phyloP scores from a whole-genome alignment of 2,113 vertebrate species.

The Coreoperca whiteheadi region DNA sequence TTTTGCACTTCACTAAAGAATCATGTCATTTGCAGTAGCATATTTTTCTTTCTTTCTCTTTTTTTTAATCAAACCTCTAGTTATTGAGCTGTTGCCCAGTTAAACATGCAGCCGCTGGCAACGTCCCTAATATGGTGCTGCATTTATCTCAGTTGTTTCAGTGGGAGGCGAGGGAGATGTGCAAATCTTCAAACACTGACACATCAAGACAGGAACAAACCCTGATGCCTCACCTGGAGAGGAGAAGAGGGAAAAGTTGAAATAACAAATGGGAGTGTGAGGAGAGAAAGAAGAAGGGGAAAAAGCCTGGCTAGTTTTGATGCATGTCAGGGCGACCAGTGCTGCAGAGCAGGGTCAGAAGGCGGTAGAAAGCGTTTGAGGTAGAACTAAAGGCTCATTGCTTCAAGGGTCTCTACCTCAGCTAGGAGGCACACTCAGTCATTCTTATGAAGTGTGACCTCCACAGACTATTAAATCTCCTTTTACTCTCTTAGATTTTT shows the following conservation, averaged over 20 bases:
- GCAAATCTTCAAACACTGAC: conserved; percentile 61
- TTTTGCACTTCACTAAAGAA: conserved; percentile 44
- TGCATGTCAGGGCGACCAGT: conserved; percentile 66
- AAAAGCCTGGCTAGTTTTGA: conserved; percentile 56
- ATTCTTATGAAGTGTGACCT: conserved; percentile 81
- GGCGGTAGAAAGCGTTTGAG: conserved; percentile 69
- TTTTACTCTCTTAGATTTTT: conserved; percentile 69
- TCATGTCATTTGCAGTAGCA: conserved; percentile 50
- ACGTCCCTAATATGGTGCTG: conserved; percentile 39
- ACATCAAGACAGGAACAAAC: conserved; percentile 57
- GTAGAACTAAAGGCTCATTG: conserved; percentile 79
- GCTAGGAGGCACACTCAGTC: conserved; percentile 71
- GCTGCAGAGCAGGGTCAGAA: conserved; percentile 67
- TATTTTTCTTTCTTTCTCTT: conserved; percentile 28
- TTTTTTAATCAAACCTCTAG: conserved; percentile 39
- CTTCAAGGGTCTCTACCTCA: conserved; percentile 65
- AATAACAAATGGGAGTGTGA: conserved; percentile 55
- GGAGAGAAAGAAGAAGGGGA: conserved; percentile 2
- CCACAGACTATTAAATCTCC: conserved; percentile 76
- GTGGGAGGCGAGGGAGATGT: conserved; percentile 63
- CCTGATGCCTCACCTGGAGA: conserved; percentile 62
- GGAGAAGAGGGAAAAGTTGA: conserved; percentile 40
- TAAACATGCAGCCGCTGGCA: conserved; percentile 63
- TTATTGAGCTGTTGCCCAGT: conserved; percentile 61
- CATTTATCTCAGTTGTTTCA: conserved; percentile 70